Evolutionary conservation across 1,140 invertebrate genomes (phyloP).

Genomic region (Neoseiulus cucumeris): DNA sequence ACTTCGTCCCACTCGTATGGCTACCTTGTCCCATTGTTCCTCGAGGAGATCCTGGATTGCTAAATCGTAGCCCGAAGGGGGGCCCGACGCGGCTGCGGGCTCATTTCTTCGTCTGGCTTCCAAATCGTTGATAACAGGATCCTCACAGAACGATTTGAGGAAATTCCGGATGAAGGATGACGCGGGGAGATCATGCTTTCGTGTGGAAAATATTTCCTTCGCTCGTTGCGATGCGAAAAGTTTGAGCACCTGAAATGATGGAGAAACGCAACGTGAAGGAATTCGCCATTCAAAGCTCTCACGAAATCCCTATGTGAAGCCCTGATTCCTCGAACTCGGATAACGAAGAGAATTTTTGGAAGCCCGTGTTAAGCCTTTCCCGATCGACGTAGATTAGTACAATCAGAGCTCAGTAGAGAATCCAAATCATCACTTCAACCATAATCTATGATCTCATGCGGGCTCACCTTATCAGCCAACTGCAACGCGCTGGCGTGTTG

Average conservation of each 20-base stretch:
- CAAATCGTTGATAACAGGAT: background rate
- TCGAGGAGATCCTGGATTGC: conserved; percentile 43
- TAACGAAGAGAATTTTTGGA: too few species aligned
- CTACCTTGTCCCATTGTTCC: conserved; percentile 37
- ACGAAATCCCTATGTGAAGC: too few species aligned
- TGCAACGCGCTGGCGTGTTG: conserved; percentile 50
- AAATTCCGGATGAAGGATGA: background rate
- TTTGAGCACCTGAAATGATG: background rate
- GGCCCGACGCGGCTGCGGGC: background rate
- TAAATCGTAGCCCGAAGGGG: background rate
- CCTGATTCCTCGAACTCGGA: too few species aligned
- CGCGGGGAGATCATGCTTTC: background rate
- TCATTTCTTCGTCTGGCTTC: background rate
- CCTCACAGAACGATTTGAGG: background rate
- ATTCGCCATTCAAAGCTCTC: background rate
- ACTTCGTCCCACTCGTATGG: background rate
- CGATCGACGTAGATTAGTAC: too few species aligned
- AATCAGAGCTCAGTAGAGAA: too few species aligned
- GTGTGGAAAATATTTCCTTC: background rate
- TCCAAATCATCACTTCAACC: too few species aligned
- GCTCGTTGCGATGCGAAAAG: background rate
- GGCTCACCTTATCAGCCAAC: conserved; percentile 56
- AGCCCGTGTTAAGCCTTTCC: too few species aligned
- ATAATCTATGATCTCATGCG: too few species aligned
- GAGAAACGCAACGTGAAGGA: background rate